Evolutionary conservation across 2,113 vertebrate genomes (phyloP).

Genomic region (Ariopsis seemanni): DNA sequence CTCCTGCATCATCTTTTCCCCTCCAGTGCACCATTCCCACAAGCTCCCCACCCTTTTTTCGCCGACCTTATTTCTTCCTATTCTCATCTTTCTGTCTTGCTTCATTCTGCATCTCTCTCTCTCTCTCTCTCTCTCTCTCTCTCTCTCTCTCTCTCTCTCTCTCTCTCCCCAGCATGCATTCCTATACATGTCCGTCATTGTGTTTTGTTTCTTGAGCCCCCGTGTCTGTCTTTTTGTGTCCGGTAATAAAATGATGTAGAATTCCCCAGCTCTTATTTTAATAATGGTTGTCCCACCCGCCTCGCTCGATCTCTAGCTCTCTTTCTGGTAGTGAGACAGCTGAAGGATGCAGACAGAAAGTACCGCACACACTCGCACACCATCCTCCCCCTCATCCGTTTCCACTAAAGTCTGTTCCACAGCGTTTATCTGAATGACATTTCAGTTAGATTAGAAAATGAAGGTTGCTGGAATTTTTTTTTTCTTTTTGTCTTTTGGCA

Average conservation of each 20-base stretch:
- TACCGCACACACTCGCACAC: not conserved
- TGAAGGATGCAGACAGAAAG: not conserved
- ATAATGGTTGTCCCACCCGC: not conserved
- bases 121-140: not conserved
- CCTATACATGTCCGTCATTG: conserved; percentile 13
- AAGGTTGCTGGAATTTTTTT: not conserved
- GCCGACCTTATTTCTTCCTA: not conserved
- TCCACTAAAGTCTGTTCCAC: not conserved
- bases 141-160: not conserved
- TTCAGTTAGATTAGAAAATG: not conserved
- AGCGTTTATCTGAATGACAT: not conserved
- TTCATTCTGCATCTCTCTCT: not conserved
- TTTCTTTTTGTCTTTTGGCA: not conserved
- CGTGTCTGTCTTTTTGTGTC: conserved; percentile 3
- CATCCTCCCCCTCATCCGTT: not conserved
- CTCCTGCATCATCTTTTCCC: conserved; percentile 1
- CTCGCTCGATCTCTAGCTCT: not conserved
- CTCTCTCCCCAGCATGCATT: not conserved
- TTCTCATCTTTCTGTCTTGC: not conserved
- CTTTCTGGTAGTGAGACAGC: not conserved
- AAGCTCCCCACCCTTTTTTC: not conserved
- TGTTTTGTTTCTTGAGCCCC: not conserved
- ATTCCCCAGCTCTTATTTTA: conserved; percentile 6
- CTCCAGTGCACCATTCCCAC: not conserved
- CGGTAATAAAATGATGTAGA: conserved; percentile 1